These are phyloP conservation scores for Syngnathus acus DNA, from an alignment of 2,797 vertebrate species.

Conservation along the genomic window DNA sequence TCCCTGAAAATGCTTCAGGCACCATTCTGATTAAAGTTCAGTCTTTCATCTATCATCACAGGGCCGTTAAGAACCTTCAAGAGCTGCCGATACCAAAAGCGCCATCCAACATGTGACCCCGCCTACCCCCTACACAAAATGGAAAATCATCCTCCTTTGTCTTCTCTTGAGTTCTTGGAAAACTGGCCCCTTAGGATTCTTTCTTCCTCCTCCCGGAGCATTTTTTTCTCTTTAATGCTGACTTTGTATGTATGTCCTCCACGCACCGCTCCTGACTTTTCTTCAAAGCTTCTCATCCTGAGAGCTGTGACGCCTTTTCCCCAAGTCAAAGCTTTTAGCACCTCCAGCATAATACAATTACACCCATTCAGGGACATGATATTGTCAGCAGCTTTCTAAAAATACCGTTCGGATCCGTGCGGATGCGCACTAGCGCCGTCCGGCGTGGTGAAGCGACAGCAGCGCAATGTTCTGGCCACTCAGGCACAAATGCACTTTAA, in stretches of 20 bases:
- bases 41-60: constrained; percentile 70
- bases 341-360: constrained; percentile 60
- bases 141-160: constrained; percentile 29
- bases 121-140: neutral
- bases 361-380: constrained; percentile 52
- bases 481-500: constrained; percentile 61
- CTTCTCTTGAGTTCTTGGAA: constrained; percentile 28
- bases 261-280: constrained; percentile 23
- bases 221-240: constrained; percentile 17
- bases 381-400: constrained; percentile 55
- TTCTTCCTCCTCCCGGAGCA: constrained; percentile 5
- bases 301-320: constrained; percentile 35
- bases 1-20: constrained; percentile 69
- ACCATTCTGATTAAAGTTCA: constrained; percentile 76
- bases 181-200: constrained; percentile 8
- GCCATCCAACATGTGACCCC: constrained; percentile 28
- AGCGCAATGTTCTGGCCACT: constrained; percentile 57
- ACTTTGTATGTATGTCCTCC: constrained; percentile 16
- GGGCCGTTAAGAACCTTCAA: constrained; percentile 29
- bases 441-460: constrained; percentile 20
- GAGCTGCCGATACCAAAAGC: constrained; percentile 42
- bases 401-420: constrained; percentile 36
- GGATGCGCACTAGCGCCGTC: constrained; percentile 15
- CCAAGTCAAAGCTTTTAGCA: constrained; percentile 56
- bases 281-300: constrained; percentile 25